Evolutionary conservation across 2,113 vertebrate species (phyloP), one percentile per base, ranked within the genome.

Genomic region (Aptenodytes forsteri): DNA sequence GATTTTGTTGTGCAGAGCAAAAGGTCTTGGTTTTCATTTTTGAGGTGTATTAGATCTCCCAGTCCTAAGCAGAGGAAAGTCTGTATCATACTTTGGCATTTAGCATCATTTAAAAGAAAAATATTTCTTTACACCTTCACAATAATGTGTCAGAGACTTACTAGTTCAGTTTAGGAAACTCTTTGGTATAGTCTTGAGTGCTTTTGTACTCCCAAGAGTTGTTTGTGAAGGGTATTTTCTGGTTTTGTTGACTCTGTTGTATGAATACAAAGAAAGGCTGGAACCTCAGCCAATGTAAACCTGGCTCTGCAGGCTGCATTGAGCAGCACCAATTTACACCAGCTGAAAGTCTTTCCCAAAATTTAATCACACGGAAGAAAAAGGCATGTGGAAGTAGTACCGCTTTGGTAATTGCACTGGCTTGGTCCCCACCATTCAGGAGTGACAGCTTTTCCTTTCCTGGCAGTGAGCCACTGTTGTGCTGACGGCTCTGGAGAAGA

Each of bases 391-490:
- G 91, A 55, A 94, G 89, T 81, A 34, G 84, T 42, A 34, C 66
- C 0, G 40, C 65, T 83, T 34, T 17, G 83, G n/a, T 86, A 59
- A 66, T 49, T 83, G 89, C 55, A 2, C 77, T 79, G 88, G 47
- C 69, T 76, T 5, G 25, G 87, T 75, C 96, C 89, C 80, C 86
- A 54, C 89, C 83, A 27, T 65, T 84, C 77, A 25, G 23, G 44
- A 87, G 86, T 30, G 49, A 87, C 2, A 11, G 89, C 80, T 40
- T 95, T 85, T 90, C 78, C 94, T 73, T 76, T 66, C 73, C 95
- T 96, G 96, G 96, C 94, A 3, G 20, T 0, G 49, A 87, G 96
- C 97, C 95, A 96, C 91, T 90, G 93, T 96, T 97, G 97, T 97
- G 87, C 81, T 97, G 16, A 10, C 0, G 1, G 70, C 84, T 90